Evolutionary conservation across 2,888 invertebrate genomes (phyloP).

Genomic region (Dermolepida albohirtum): DNA sequence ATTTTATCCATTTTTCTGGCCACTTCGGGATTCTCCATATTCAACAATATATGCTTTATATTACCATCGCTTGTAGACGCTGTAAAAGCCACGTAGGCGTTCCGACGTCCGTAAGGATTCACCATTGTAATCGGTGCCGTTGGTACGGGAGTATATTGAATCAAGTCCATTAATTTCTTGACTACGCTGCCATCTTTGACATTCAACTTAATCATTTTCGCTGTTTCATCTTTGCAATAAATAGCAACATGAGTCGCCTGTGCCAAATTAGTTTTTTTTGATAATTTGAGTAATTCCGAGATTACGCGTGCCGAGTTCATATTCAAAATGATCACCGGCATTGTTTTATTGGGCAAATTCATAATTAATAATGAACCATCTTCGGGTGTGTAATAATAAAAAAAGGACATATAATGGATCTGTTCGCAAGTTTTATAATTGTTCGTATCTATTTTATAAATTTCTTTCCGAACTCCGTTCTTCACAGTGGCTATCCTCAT

Average conservation of each 20-base stretch:
- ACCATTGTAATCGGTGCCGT: too few relatives aligned
- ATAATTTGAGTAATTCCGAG: neutral
- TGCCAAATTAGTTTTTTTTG: too few relatives aligned
- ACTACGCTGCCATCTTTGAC: too few relatives aligned
- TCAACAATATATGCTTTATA: neutral
- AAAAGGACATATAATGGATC: neutral
- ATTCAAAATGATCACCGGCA: neutral
- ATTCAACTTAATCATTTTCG: too few relatives aligned
- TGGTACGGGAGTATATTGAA: too few relatives aligned
- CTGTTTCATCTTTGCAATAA: too few relatives aligned
- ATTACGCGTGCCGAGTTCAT: neutral
- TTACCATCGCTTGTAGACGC: neutral
- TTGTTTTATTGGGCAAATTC: neutral
- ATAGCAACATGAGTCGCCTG: too few relatives aligned
- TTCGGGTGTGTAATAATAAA: neutral
- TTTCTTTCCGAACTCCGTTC: neutral
- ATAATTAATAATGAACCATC: neutral
- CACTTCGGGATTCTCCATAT: slow-evolving; percentile 1
- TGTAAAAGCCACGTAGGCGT: too few relatives aligned
- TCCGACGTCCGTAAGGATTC: too few relatives aligned
- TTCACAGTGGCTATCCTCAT: neutral
- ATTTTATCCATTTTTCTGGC: neutral
- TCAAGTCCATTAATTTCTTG: too few relatives aligned
- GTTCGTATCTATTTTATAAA: neutral
- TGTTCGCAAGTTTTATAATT: neutral